phyloP scores from a whole-genome alignment of 2,113 vertebrate genomes.

The Leucosticte australis region DNA sequence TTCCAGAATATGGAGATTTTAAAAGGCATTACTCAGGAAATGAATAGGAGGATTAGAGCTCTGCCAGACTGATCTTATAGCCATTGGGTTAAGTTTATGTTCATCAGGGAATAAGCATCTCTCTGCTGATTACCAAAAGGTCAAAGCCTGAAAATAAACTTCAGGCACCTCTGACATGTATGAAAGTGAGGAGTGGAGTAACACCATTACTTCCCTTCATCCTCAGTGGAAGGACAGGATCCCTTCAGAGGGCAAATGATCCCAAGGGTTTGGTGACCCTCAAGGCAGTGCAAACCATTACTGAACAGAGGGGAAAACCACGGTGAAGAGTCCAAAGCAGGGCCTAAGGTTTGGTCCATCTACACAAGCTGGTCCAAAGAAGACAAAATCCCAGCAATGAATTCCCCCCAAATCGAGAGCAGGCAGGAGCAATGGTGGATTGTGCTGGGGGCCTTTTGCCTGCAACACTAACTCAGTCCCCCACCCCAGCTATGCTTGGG shows the following conservation, averaged over 20 bases:
- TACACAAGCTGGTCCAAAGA: not conserved
- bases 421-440: not conserved
- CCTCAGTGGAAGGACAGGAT: not conserved
- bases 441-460: too few relatives aligned
- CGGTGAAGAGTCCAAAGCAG: not conserved
- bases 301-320: not conserved
- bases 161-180: not conserved
- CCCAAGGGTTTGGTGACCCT: not conserved
- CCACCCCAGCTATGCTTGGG: not conserved
- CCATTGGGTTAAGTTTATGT: not conserved
- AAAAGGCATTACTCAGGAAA: not conserved
- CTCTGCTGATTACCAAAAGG: not conserved
- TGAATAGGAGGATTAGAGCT: not conserved
- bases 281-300: rapidly evolving
- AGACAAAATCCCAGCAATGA: not conserved
- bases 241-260: not conserved
- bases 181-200: not conserved
- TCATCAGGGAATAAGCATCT: not conserved
- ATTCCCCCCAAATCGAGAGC: rapidly evolving
- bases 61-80: not conserved
- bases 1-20: not conserved
- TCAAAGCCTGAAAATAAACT: conserved; percentile 1
- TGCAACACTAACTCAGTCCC: not conserved
- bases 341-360: not conserved
- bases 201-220: not conserved